These are phyloP conservation scores for Apostichopus leukothele DNA, from an alignment of 53 echinoderm and acorn worm genomes.

Conservation along the genomic window DNA sequence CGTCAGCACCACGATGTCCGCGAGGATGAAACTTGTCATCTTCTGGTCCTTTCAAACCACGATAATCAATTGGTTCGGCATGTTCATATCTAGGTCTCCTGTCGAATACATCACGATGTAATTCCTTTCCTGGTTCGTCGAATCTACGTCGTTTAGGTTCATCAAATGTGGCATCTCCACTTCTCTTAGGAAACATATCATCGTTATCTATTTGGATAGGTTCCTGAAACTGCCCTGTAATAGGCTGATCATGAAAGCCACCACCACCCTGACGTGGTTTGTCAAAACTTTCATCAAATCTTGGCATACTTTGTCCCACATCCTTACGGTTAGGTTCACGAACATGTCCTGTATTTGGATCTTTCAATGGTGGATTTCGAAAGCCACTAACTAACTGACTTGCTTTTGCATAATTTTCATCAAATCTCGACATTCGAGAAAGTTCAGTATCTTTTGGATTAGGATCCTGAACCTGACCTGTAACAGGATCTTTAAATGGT, in stretches of 20 bases:
- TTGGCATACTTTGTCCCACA: too few relatives aligned
- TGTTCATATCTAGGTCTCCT: background rate
- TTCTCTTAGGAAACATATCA: background rate
- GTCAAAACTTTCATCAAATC: too few relatives aligned
- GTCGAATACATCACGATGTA: background rate
- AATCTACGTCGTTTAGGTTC: constrained; percentile 3
- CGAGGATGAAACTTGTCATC: background rate
- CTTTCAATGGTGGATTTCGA: too few relatives aligned
- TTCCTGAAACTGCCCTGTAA: background rate
- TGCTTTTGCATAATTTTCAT: constrained; percentile 26
- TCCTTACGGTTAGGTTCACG: background rate
- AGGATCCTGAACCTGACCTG: too few relatives aligned
- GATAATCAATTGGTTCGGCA: background rate
- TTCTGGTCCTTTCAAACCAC: background rate
- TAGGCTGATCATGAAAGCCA: too few relatives aligned
- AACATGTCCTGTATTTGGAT: too few relatives aligned
- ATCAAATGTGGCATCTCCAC: background rate
- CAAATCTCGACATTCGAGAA: constrained; percentile 9
- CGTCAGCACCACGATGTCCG: background rate
- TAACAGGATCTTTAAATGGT: too few relatives aligned
- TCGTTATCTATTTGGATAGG: background rate
- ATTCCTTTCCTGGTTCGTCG: background rate
- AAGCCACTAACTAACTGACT: background rate
- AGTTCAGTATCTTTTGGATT: background rate
- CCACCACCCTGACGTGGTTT: too few relatives aligned